phyloP scores from a whole-genome alignment of 2,113 vertebrate species.

The Lipophrys pholis region DNA sequence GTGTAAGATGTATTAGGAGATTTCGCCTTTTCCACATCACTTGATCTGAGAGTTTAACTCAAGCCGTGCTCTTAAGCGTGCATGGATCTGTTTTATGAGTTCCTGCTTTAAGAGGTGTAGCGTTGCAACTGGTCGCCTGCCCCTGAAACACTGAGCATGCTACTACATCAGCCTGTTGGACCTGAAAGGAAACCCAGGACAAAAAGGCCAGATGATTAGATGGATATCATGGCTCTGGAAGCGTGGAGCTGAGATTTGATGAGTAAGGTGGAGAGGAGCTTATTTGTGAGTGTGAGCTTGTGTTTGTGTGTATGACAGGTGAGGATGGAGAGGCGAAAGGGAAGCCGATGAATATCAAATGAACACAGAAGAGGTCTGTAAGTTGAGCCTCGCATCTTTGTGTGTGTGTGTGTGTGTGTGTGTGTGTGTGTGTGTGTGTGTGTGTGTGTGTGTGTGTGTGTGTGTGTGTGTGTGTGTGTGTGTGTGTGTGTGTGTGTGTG shows the following conservation, averaged over 20 bases:
- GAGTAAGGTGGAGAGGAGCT: slow-evolving; percentile 51
- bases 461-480: slow-evolving; percentile 6
- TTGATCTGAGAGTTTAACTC: not conserved
- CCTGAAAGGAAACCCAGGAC: slow-evolving; percentile 42
- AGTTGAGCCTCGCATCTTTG: slow-evolving; percentile 58
- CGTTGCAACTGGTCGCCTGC: slow-evolving; percentile 62
- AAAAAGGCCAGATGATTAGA: slow-evolving; percentile 65
- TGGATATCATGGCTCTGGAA: slow-evolving; percentile 64
- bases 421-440: not conserved
- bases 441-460: slow-evolving; percentile 23
- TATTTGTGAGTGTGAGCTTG: slow-evolving; percentile 29
- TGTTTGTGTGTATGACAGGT: slow-evolving; percentile 31
- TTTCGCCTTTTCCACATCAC: slow-evolving; percentile 8
- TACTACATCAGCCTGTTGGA: slow-evolving; percentile 22
- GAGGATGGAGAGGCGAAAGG: slow-evolving; percentile 51
- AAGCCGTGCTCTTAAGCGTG: not conserved
- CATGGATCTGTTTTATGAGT: not conserved
- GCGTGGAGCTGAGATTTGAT: slow-evolving; percentile 73
- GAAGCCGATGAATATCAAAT: slow-evolving; percentile 74
- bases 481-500: slow-evolving; percentile 3
- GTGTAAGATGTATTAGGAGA: too few species aligned
- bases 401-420: slow-evolving; percentile 25
- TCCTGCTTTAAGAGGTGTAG: slow-evolving; percentile 51
- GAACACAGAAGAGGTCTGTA: slow-evolving; percentile 72
- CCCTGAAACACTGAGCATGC: slow-evolving; percentile 50